phyloP scores from a whole-genome alignment of 2,888 invertebrate genomes.

The Cetonia aurata region DNA sequence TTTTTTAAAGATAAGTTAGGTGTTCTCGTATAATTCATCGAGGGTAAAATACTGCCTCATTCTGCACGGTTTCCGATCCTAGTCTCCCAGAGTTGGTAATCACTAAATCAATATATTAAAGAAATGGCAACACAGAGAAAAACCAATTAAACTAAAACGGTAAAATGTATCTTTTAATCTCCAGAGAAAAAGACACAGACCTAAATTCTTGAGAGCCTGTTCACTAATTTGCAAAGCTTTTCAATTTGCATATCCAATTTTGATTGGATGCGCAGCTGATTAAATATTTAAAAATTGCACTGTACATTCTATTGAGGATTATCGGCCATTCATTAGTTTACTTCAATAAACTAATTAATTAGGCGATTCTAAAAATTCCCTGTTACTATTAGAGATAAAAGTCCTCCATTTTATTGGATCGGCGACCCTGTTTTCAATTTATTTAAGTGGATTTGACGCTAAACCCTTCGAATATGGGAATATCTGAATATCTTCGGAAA shows the following conservation, averaged over 20 bases:
- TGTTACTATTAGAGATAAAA: background rate
- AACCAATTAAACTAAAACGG: slow-evolving; percentile 35
- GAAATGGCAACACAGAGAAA: slow-evolving; percentile 27
- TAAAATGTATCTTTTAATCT: slow-evolving; percentile 20
- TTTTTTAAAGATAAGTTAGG: slow-evolving; percentile 2
- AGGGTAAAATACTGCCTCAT: slow-evolving; percentile 9
- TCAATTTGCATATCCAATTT: too few species aligned
- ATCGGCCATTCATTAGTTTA: too few species aligned
- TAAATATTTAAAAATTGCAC: too few species aligned
- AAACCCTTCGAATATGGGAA: background rate
- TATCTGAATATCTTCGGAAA: background rate
- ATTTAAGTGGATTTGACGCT: slow-evolving; percentile 3
- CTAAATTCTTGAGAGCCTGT: too few species aligned
- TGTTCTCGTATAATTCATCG: slow-evolving; percentile 12
- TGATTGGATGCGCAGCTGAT: too few species aligned
- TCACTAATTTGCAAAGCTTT: too few species aligned
- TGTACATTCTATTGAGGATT: too few species aligned
- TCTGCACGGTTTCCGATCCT: background rate
- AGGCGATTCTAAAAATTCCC: background rate
- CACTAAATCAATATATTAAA: slow-evolving; percentile 39
- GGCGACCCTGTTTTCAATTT: background rate
- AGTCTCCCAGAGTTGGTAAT: slow-evolving; percentile 10
- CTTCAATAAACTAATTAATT: too few species aligned
- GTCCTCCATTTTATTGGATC: too few species aligned
- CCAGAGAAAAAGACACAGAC: background rate